Evolutionary conservation across 2,797 vertebrate genomes (phyloP).

Genomic region (Toxotes lorentzi): DNA sequence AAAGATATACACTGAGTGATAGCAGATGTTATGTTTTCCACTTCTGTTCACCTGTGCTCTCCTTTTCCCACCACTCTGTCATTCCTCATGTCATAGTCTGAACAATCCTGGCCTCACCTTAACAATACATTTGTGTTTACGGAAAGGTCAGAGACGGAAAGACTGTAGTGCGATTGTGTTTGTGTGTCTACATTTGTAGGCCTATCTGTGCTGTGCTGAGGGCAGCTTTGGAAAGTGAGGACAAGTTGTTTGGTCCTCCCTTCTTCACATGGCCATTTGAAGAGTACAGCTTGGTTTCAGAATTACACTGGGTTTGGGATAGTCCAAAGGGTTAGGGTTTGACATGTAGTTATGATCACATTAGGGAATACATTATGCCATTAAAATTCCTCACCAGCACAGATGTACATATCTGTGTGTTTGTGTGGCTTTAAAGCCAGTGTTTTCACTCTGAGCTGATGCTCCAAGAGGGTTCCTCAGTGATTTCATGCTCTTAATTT

Average conservation of each 20-base stretch:
- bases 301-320: neutral
- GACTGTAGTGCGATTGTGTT: neutral
- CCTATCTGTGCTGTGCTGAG: neutral
- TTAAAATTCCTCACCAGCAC: neutral
- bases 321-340: neutral
- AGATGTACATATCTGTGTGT: neutral
- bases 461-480: conserved; percentile 2
- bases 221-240: neutral
- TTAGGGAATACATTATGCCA: neutral
- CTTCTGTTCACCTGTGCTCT: rapidly evolving
- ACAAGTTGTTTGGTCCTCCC: neutral
- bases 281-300: neutral
- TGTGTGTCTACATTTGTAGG: neutral
- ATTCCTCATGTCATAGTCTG: neutral
- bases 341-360: conserved; percentile 6
- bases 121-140: conserved; percentile 28
- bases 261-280: neutral
- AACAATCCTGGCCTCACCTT: conserved; percentile 23
- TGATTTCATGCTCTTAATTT: conserved; percentile 51
- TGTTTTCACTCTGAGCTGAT: neutral
- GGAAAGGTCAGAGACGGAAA: conserved; percentile 27
- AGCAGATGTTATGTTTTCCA: conserved; percentile 31
- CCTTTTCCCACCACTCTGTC: neutral
- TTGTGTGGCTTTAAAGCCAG: neutral
- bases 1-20: neutral